These are phyloP conservation scores for Heliopora coerulea DNA, from an alignment of 92 coral and sea anemone genomes.

Conservation along the genomic window DNA sequence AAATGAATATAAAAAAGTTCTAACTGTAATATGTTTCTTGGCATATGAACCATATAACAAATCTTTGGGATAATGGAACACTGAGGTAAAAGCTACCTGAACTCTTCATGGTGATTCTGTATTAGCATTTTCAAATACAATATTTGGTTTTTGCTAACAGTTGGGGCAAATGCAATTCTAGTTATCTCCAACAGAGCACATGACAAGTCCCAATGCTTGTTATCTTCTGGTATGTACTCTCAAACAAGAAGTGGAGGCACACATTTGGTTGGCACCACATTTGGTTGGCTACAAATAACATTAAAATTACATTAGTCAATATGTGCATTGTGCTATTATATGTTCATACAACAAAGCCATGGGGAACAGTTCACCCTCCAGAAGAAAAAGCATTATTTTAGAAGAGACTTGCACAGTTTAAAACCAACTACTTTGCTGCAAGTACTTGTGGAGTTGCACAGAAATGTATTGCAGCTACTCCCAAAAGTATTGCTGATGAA, in stretches of 20 bases:
- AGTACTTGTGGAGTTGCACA: too few species aligned
- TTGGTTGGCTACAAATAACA: slow-evolving; percentile 60
- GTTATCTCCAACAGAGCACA: slow-evolving; percentile 53
- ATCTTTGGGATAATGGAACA: slow-evolving; percentile 66
- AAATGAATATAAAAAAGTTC: not conserved
- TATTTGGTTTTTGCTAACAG: slow-evolving; percentile 42
- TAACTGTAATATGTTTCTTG: slow-evolving; percentile 58
- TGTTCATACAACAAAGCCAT: too few species aligned
- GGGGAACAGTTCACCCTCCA: too few species aligned
- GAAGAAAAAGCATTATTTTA: too few species aligned
- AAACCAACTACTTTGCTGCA: too few species aligned
- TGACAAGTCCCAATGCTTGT: slow-evolving; percentile 55
- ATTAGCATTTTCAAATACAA: slow-evolving; percentile 61
- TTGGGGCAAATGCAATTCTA: slow-evolving; percentile 55
- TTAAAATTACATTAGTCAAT: too few species aligned
- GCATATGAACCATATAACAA: slow-evolving; percentile 74
- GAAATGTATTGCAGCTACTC: too few species aligned
- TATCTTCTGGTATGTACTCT: slow-evolving; percentile 57
- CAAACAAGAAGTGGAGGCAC: slow-evolving; percentile 59
- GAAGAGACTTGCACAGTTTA: too few species aligned
- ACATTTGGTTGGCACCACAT: slow-evolving; percentile 64
- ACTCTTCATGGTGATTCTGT: slow-evolving; percentile 48
- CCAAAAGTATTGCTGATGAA: too few species aligned
- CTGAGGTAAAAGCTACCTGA: slow-evolving; percentile 47
- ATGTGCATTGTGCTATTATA: too few species aligned